A percentile compares a stretch with the other conserved stretches of the same genome.
These are phyloP conservation scores for Hippotragus niger DNA, from an alignment of 2,113 vertebrate species.

Conservation along the genomic window DNA sequence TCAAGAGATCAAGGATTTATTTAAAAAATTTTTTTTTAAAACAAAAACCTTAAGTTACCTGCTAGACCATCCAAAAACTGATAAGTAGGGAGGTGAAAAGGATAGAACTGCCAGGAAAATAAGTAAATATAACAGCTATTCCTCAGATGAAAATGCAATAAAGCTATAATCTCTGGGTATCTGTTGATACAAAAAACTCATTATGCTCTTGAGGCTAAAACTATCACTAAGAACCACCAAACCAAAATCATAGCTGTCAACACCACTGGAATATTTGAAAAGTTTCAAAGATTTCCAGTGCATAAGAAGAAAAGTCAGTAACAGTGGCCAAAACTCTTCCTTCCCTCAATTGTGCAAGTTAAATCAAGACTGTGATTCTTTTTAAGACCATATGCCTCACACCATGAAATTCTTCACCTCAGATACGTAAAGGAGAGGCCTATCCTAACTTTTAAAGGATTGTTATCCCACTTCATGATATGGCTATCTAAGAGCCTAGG, in stretches of 20 bases:
- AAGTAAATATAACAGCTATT: slow-evolving; percentile 44
- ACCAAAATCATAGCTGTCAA: slow-evolving; percentile 47
- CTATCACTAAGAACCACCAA: slow-evolving; percentile 34
- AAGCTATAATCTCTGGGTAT: slow-evolving; percentile 46
- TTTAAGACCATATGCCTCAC: slow-evolving; percentile 23
- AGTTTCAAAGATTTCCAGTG: slow-evolving; percentile 13
- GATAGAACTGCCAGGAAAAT: slow-evolving; percentile 38
- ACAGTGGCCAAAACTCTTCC: slow-evolving; percentile 49
- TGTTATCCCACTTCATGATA: not conserved
- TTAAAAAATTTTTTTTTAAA: not conserved
- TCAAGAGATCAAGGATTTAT: slow-evolving; percentile 48
- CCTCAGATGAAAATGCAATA: slow-evolving; percentile 43
- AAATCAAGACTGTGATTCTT: slow-evolving; percentile 45
- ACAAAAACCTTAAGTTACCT: not conserved
- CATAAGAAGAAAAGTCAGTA: slow-evolving; percentile 20
- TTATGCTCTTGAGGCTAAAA: slow-evolving; percentile 28
- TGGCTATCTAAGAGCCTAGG: not conserved
- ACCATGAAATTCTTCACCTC: slow-evolving; percentile 31
- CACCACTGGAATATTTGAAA: slow-evolving; percentile 16
- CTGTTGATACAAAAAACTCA: slow-evolving; percentile 34
- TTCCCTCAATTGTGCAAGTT: slow-evolving; percentile 34
- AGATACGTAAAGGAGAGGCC: not conserved
- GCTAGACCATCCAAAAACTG: slow-evolving; percentile 33
- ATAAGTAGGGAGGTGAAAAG: slow-evolving; percentile 50
- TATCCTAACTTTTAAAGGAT: not conserved